Evolutionary conservation across 2,888 invertebrate species (phyloP), one percentile per base, ranked within the genome.

Genomic region (Ferrisia virgata): DNA sequence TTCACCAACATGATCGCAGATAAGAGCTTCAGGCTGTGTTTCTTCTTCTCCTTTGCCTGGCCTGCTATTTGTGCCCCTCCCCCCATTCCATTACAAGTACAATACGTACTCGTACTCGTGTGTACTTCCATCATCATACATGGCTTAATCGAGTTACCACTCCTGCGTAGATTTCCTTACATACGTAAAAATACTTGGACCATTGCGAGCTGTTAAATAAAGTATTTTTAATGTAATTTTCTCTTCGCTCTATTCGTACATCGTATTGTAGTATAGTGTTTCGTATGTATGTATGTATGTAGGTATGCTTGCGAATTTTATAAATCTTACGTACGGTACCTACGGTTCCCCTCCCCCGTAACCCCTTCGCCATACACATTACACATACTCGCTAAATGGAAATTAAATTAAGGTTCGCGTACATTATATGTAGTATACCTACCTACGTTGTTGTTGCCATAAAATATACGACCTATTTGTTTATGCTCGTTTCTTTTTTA

Each of bases 191-290:
- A 47, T 64, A 64, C 58, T 64, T 64, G 58, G 58, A 28, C 28
- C 72, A 33, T n/a, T 72, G 18, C 33, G 31, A 13, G 72, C 33
- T 33, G 72, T 33, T 72, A 72, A 72, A 33, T 31, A 33, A 33
- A 72, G 72, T 36, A 72, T 72, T 72, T 72, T 72, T 72, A 72
- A 72, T 36, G 72, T 72, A 72, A 72, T 72, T 72, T 72, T 64
- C 58, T 64, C 58, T 22, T 15, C 1, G 18, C 47, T 47, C n/a
- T n/a, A n/a, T n/a, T n/a, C n/a, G n/a, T n/a, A n/a, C n/a, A n/a
- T n/a, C n/a, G n/a, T n/a, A 39, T 39, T 11, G 39, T 39, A 39
- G 6, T 8, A 39, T 11, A 11, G 39, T 39, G 39, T 39, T 39
- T 8, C 39, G 28, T 64, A 13, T 28, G 53, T 53, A 18, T 18